Conservation (phyloP, 2,888 invertebrate genomes). For the Megamerina dolium region DNA sequence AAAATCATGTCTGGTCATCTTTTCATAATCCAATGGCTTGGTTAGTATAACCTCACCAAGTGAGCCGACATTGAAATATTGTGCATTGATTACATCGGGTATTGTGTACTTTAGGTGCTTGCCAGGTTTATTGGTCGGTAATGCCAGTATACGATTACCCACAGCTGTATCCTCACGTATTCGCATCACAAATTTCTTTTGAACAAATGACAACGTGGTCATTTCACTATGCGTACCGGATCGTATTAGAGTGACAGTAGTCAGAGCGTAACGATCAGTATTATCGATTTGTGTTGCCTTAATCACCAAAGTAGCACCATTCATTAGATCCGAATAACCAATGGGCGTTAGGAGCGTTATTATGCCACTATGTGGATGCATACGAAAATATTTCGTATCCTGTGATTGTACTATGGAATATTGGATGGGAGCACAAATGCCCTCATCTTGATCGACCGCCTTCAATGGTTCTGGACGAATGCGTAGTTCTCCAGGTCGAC, state of each 20-base stretch:
- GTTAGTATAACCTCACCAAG: constrained; percentile 74
- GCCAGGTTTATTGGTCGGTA: constrained; percentile 61
- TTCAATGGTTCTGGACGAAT: constrained; percentile 67
- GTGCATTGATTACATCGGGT: constrained; percentile 66
- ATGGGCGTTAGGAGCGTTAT: constrained; percentile 44
- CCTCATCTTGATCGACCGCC: constrained; percentile 67
- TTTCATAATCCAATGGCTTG: constrained; percentile 73
- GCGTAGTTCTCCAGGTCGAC: constrained; percentile 52
- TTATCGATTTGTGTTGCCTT: constrained; percentile 82
- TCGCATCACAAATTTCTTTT: constrained; percentile 63
- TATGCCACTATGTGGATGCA: constrained; percentile 44
- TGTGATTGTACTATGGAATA: constrained; percentile 47
- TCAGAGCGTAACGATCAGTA: constrained; percentile 78
- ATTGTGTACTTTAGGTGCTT: constrained; percentile 70
- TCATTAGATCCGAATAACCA: constrained; percentile 53
- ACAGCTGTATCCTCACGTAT: constrained; percentile 72
- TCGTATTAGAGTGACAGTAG: constrained; percentile 65
- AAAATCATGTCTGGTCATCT: constrained; percentile 64
- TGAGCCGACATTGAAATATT: constrained; percentile 69
- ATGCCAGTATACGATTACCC: constrained; percentile 66
- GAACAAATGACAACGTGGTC: constrained; percentile 56
- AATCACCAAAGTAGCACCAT: constrained; percentile 73
- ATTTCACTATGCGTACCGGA: constrained; percentile 53
- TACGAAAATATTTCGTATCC: constrained; percentile 47
- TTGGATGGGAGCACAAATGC: constrained; percentile 47